Conservation (phyloP, 1,140 invertebrate species). For the Drosophila tristis region DNA sequence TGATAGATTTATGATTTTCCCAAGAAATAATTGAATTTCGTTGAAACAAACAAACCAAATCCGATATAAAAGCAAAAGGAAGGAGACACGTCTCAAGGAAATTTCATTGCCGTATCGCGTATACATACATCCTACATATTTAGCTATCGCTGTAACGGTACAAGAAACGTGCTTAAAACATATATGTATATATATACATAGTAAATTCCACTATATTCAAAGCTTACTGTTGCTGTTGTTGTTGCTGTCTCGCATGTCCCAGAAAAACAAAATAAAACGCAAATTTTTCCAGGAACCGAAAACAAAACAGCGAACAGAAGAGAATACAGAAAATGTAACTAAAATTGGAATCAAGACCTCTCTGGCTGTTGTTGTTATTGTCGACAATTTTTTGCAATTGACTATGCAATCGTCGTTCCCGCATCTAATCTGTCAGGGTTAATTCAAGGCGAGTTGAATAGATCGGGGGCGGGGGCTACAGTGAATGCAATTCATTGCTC, state of each 20-base stretch:
- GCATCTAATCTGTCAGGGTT: constrained; percentile 64
- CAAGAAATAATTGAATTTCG: constrained; percentile 39
- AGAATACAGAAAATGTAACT: too few relatives aligned
- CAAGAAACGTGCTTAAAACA: constrained; percentile 54
- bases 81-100: constrained; percentile 39
- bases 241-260: neutral
- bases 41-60: constrained; percentile 17
- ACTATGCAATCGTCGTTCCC: constrained; percentile 2
- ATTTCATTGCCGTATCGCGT: constrained; percentile 46
- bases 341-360: constrained; percentile 6
- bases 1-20: constrained; percentile 49
- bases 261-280: constrained; percentile 25
- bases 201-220: constrained; percentile 18
- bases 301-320: too few relatives aligned
- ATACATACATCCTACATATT: constrained; percentile 40
- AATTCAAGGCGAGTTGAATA: constrained; percentile 51
- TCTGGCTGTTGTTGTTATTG: neutral
- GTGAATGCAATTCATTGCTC: constrained; percentile 31
- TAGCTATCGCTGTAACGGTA: constrained; percentile 14
- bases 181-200: neutral
- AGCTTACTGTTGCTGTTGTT: constrained; percentile 27
- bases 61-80: constrained; percentile 18
- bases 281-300: neutral
- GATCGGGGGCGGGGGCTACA: constrained; percentile 8
- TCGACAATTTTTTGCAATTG: constrained; percentile 39